Evolutionary conservation across 2,113 vertebrate species (phyloP).

Genomic region (Orientallactaga bullata): DNA sequence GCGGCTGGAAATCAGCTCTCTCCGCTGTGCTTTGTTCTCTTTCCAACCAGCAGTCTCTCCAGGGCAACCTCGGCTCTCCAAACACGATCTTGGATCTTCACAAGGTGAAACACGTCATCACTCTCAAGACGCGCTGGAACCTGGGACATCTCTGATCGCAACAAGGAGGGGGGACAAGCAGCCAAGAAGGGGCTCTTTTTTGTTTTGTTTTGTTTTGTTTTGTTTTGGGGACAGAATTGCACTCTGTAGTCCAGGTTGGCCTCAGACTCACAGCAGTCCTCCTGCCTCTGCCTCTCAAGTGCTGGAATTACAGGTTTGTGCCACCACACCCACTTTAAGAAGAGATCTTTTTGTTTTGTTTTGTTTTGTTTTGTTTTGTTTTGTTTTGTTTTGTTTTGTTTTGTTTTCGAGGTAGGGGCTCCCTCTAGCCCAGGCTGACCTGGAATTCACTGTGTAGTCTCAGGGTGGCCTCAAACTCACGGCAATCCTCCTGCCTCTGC

Average conservation of each 20-base stretch:
- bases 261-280: too few relatives aligned
- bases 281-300: too few relatives aligned
- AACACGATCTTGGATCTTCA: conserved; percentile 79
- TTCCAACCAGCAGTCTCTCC: conserved; percentile 65
- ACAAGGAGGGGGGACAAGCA: neutral
- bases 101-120: conserved; percentile 76
- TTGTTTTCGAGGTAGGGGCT: neutral
- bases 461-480: too few relatives aligned
- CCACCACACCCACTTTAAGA: too few relatives aligned
- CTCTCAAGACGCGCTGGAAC: conserved; percentile 75
- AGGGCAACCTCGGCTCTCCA: conserved; percentile 79
- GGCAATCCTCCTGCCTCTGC: too few relatives aligned
- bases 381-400: too few relatives aligned
- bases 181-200: too few relatives aligned
- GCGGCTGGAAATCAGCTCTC: conserved; percentile 10
- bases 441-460: too few relatives aligned
- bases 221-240: neutral
- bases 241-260: neutral
- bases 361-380: too few relatives aligned
- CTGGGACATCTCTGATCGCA: conserved; percentile 75
- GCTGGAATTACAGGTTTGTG: too few relatives aligned
- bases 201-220: too few relatives aligned
- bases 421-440: neutral
- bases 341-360: too few relatives aligned
- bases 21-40: conserved; percentile 19